phyloP scores from a whole-genome alignment of 2,797 vertebrate genomes.

The Chelidonichthys spinosus region DNA sequence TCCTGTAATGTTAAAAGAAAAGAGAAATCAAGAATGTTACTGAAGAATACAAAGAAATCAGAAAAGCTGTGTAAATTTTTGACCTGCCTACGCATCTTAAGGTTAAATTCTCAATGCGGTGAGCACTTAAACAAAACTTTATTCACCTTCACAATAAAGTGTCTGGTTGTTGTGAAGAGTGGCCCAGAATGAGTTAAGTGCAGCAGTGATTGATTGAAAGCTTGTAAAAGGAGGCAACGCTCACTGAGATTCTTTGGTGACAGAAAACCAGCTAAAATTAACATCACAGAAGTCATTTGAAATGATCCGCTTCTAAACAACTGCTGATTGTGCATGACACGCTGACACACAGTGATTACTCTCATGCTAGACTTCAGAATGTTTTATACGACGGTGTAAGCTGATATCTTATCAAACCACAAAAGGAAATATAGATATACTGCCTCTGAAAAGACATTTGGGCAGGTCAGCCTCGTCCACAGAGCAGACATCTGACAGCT shows the following conservation, averaged over 20 bases:
- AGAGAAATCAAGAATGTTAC: too few species aligned
- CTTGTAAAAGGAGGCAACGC: constrained; percentile 14
- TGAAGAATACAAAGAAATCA: too few species aligned
- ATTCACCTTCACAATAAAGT: neutral
- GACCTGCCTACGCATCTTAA: neutral
- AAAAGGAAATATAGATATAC: neutral
- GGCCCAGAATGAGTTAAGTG: constrained; percentile 16
- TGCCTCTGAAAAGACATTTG: constrained; percentile 7
- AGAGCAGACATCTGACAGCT: constrained; percentile 34
- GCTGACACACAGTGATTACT: neutral
- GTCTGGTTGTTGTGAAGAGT: neutral
- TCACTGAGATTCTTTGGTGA: neutral
- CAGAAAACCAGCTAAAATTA: neutral
- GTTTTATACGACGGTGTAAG: neutral
- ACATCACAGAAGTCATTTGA: neutral
- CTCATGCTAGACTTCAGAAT: neutral
- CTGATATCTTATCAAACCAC: neutral
- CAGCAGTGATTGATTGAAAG: constrained; percentile 20
- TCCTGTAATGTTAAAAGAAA: neutral
- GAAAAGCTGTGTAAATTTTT: neutral
- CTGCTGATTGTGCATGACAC: neutral
- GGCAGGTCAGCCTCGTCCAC: constrained; percentile 11
- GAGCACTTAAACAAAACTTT: neutral
- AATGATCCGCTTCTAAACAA: neutral
- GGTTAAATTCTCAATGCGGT: neutral